Evolutionary conservation across 2,113 vertebrate genomes (phyloP).

Genomic region (Colius striatus): DNA sequence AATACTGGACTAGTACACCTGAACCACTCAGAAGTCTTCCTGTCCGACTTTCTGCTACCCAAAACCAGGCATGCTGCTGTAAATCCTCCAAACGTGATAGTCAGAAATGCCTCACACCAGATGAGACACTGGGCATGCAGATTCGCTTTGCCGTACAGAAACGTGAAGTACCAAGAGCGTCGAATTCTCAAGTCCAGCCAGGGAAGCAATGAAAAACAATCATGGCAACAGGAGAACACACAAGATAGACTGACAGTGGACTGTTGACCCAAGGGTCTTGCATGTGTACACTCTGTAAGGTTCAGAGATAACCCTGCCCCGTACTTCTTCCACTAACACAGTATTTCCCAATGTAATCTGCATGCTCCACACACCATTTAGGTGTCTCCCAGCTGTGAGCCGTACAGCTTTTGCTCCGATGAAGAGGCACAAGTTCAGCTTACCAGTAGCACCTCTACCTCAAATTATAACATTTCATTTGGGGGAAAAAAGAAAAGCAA

Average conservation of each 20-base stretch:
- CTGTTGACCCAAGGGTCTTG: neutral
- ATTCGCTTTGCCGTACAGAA: neutral
- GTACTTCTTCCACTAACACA: neutral
- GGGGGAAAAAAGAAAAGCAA: neutral
- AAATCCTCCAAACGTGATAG: neutral
- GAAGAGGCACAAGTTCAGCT: fast-evolving
- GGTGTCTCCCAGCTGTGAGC: neutral
- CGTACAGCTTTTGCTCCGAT: neutral
- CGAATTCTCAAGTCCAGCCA: neutral
- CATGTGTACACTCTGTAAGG: fast-evolving
- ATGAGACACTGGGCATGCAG: neutral
- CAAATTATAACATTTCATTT: neutral
- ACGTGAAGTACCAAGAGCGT: neutral
- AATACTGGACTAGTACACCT: neutral
- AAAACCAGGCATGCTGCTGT: neutral
- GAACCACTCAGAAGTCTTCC: neutral
- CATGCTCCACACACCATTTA: neutral
- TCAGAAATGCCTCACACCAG: neutral
- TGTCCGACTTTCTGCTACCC: neutral
- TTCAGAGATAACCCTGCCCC: neutral
- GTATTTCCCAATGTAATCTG: neutral
- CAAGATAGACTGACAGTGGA: neutral
- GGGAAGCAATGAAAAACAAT: neutral
- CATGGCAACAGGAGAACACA: neutral
- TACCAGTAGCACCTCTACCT: neutral